Conservation (phyloP, 2,113 vertebrate species). For the Coracopsis vasa region DNA sequence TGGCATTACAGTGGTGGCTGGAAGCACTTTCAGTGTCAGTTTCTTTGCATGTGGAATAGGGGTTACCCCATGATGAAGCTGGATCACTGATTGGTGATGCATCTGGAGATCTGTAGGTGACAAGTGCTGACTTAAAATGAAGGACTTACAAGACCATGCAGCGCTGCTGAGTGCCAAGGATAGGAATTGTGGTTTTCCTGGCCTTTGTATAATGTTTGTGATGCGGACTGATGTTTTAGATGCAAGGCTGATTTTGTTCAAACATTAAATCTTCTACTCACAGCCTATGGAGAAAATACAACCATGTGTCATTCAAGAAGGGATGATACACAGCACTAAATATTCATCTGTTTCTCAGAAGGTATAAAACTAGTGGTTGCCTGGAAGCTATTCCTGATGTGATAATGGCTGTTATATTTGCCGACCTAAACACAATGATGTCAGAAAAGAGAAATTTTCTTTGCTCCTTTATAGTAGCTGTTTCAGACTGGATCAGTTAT, state of each 20-base stretch:
- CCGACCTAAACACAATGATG: conserved; percentile 7
- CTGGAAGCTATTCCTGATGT: neutral
- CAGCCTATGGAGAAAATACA: neutral
- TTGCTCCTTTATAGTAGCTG: neutral
- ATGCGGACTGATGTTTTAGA: neutral
- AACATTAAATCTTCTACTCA: neutral
- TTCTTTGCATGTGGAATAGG: neutral
- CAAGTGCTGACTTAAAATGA: neutral
- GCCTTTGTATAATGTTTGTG: neutral
- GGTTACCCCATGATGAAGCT: neutral
- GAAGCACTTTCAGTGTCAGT: neutral
- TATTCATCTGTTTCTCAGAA: neutral
- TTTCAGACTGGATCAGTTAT: conserved; percentile 19
- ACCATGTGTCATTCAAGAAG: neutral
- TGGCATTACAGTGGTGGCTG: neutral
- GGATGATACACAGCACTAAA: neutral
- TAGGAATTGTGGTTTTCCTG: neutral
- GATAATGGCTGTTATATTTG: conserved; percentile 24
- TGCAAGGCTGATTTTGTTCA: neutral
- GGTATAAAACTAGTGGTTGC: neutral
- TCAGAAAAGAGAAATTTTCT: neutral
- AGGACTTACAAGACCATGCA: neutral
- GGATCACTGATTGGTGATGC: neutral
- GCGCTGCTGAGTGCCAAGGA: neutral
- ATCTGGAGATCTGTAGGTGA: neutral